A percentile compares a stretch with the other conserved stretches of the same genome.
phyloP scores from a whole-genome alignment of 1,140 invertebrate genomes.

The Brevipalpus yothersi region DNA sequence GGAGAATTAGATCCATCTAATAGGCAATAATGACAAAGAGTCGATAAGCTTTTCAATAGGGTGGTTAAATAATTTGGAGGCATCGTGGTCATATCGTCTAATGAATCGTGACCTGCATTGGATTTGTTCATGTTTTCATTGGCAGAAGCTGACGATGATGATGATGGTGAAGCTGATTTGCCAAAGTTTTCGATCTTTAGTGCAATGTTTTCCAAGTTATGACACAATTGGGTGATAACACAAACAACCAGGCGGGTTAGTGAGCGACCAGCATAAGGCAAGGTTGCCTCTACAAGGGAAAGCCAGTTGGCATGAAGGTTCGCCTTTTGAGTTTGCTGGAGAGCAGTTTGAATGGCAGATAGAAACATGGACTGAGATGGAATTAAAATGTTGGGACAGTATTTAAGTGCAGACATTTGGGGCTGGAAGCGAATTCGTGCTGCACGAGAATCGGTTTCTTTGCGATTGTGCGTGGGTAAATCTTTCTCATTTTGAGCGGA shows the following conservation, averaged over 20 bases:
- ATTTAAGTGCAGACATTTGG: constrained; percentile 8
- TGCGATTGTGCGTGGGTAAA: neutral
- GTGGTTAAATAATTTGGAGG: constrained; percentile 56
- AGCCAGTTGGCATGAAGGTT: constrained; percentile 55
- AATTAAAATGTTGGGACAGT: constrained; percentile 25
- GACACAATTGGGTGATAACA: constrained; percentile 54
- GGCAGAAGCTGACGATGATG: neutral
- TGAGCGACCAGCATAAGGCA: constrained; percentile 43
- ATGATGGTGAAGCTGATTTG: neutral
- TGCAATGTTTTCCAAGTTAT: constrained; percentile 39
- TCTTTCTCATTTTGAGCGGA: constrained; percentile 1
- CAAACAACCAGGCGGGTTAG: constrained; percentile 47
- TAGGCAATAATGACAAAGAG: constrained; percentile 59
- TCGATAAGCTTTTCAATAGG: constrained; percentile 52
- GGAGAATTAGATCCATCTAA: constrained; percentile 32
- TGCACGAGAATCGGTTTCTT: constrained; percentile 3
- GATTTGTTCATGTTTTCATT: constrained; percentile 6
- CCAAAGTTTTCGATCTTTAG: constrained; percentile 2
- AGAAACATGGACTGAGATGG: constrained; percentile 66
- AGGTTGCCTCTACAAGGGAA: constrained; percentile 43
- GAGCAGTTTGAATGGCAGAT: constrained; percentile 46
- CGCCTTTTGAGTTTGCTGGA: constrained; percentile 30
- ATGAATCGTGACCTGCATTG: neutral
- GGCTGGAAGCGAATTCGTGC: constrained; percentile 5
- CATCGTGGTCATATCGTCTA: constrained; percentile 2